Percentiles rank a stretch among this genome's conserved stretches.
phyloP scores from a whole-genome alignment of 2,113 vertebrate species.

The Takifugu bimaculatus region DNA sequence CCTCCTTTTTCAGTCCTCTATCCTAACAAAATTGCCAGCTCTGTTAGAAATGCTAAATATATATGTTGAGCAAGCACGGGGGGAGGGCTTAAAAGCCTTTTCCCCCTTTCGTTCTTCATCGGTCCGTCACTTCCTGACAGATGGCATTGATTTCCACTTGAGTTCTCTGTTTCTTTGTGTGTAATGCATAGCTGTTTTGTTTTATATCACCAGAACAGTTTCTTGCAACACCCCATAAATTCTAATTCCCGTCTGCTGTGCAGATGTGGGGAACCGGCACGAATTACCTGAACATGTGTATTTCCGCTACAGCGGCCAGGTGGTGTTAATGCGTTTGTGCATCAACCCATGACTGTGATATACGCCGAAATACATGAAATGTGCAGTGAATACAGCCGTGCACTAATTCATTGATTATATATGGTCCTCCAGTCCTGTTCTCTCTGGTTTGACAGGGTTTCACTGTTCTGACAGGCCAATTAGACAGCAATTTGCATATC shows the following conservation, averaged over 20 bases:
- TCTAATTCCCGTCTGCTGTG: constrained; percentile 1
- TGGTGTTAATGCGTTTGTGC: constrained; percentile 14
- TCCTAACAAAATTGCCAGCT: too few relatives aligned
- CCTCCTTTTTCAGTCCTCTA: constrained; percentile 17
- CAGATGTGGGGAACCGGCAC: constrained; percentile 9
- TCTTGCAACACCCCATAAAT: background rate
- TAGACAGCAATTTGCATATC: constrained; percentile 77
- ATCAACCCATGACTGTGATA: constrained; percentile 50
- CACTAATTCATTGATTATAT: constrained; percentile 58
- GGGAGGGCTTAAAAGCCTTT: too few relatives aligned
- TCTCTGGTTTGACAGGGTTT: constrained; percentile 54
- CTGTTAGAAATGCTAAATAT: too few relatives aligned
- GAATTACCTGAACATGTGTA: background rate
- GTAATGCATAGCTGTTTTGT: background rate
- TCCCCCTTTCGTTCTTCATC: background rate
- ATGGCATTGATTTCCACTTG: constrained; percentile 46
- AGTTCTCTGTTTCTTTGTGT: constrained; percentile 1
- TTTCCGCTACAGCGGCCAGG: constrained; percentile 8
- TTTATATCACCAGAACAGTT: constrained; percentile 1
- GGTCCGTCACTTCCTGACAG: constrained; percentile 27
- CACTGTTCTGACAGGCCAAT: constrained; percentile 72
- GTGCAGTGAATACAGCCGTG: constrained; percentile 59
- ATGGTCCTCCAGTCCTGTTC: constrained; percentile 28
- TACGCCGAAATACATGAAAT: constrained; percentile 61
- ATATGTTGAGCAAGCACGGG: too few relatives aligned